Base-by-base conservation (phyloP, 1,140 invertebrate species). In the Coenobita brevimanus region DNA sequence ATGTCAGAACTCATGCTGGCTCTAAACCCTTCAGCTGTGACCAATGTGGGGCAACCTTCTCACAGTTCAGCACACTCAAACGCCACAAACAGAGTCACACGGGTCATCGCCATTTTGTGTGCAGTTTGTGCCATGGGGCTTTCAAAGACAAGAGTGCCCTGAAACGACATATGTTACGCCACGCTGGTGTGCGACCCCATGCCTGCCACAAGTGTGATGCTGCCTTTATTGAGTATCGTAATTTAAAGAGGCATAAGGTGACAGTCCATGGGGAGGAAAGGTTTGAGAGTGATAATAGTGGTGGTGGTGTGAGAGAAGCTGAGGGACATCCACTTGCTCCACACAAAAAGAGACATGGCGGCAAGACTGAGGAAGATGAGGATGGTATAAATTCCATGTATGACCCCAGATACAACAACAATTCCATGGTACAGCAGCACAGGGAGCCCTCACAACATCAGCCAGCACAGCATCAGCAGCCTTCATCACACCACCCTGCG, bases 221-320 rank as follows among this genome's bases (percentile, higher is more conserved):
- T n/a, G 83, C 86, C 1, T 90, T 90, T 64, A 89, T 88, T 57
- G 89, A 90, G 67, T 89, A 82, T n/a, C 89, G 89, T 41, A 90
- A 90, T 38, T 75, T 88, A 57, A 89, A 86, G 69, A 69, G 89
- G 24, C 89, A 90, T 24, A 84, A 76, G 76, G 83, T 90, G n/a
- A 85, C 87, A 17, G 83, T 90, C 38, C 89, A 90, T 82, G 67
- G 82, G 38, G 85, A 90, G 69, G 67, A 89, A n/a, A 83, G 85
- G 1, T 82, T 82, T 79, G 85, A 89, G 57, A 83, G 85, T 60
- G 62, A 43, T 41, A 69, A 86, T 62, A 54, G 17, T 24, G 24
- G 60, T 27, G 27, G 46, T 36, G 75, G 69, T 30, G 30, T 46
- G 21, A 80, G 60, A 36, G 76, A 84, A 60, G 60, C 33, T 67